A percentile compares a stretch with the other conserved stretches of the same genome.
Conservation (phyloP, 2,113 vertebrate species). For the Aepyceros melampus region DNA sequence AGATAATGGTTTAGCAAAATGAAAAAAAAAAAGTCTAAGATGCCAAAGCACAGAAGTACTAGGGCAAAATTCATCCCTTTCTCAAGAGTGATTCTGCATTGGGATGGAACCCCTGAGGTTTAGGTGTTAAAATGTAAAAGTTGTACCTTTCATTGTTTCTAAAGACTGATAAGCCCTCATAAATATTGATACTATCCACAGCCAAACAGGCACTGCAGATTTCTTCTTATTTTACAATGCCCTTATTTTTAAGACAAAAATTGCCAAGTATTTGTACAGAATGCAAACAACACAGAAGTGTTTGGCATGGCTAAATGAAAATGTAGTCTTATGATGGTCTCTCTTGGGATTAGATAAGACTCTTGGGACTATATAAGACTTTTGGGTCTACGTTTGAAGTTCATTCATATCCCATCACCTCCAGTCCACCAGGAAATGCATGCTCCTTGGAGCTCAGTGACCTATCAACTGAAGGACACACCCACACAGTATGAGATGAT, state of each 20-base stretch:
- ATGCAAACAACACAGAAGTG: neutral
- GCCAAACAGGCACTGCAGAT: neutral
- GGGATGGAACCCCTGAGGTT: neutral
- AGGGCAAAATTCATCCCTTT: neutral
- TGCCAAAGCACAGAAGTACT: neutral
- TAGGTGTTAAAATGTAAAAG: neutral
- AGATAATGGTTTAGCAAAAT: neutral
- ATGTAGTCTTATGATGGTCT: neutral
- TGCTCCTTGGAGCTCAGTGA: neutral
- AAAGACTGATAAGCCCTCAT: neutral
- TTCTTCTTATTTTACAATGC: neutral
- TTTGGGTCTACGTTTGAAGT: neutral
- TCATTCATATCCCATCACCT: neutral
- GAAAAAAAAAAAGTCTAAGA: neutral
- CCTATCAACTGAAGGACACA: neutral
- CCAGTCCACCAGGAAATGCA: neutral
- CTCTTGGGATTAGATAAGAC: neutral
- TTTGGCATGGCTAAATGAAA: slow-evolving; percentile 3
- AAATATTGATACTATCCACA: neutral
- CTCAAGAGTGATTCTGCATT: neutral
- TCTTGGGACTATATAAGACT: neutral
- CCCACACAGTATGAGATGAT: neutral
- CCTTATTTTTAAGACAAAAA: slow-evolving; percentile 11
- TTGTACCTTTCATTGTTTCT: neutral
- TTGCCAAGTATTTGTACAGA: neutral